Evolutionary conservation across 2,888 invertebrate species (phyloP), one percentile per base, ranked within the genome.

Genomic region (Zootermopsis nevadensis): DNA sequence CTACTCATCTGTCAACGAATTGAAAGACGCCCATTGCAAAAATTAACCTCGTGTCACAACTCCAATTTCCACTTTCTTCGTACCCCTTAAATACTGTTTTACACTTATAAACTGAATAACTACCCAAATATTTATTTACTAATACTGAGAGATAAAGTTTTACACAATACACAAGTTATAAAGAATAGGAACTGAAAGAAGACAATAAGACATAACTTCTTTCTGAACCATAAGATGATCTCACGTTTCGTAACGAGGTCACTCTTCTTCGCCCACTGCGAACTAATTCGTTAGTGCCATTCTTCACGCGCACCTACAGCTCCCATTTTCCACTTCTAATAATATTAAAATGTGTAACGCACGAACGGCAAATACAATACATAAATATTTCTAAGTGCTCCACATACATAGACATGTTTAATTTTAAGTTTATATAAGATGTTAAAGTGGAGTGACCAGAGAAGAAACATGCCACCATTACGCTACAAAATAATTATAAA

Each of bases 201-300:
- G n/a, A 60, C 60, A 27, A 60, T 60, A 15, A 7, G 7, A 60
- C 12, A 27, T 27, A n/a, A 19, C 0, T 60, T 60, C 24, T 60
- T 60, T 27, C 27, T 60, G 27, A 60, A 60, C 27, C n/a, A 7
- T 60, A 27, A 27, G 27, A 48, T 19, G 2, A 15, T 27, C 6
- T 27, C n/a, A 7, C 6, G n/a, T n/a, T 27, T 60, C 60, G 15
- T 60, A 60, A 60, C n/a, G n/a, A 60, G 60, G 2, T 27, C n/a
- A n/a, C n/a, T 12, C 60, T 60, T 60, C n/a, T 60, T 27, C 1
- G n/a, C 76, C 42, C 42, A 42, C 76, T 74, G 74, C 74, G 38
- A 74, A 74, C 74, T 74, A 74, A 22, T 74, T 74, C 24, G 31
- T 10, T 31, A 72, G 31, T n/a, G 30, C n/a, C 30, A 33, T 30